Percentiles rank a stretch among this genome's conserved stretches.
These are phyloP conservation scores for Odocoileus hemionus DNA, from an alignment of 2,113 vertebrate species.

Conservation along the genomic window DNA sequence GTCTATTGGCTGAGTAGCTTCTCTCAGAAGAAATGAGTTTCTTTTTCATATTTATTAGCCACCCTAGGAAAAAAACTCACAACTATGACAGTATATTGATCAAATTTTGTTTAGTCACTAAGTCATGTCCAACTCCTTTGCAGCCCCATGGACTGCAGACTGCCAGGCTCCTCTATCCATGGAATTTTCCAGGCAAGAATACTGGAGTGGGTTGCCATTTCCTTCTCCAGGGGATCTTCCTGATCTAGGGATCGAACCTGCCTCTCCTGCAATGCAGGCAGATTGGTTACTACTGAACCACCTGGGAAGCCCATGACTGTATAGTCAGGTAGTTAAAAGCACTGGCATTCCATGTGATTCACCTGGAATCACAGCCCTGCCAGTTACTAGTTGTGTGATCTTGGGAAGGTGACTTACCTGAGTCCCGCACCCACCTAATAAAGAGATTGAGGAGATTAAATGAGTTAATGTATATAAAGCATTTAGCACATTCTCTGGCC, in stretches of 20 bases:
- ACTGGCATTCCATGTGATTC: too few species aligned
- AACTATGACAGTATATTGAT: background rate
- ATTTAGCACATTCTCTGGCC: background rate
- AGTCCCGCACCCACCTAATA: background rate
- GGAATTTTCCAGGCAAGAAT: background rate
- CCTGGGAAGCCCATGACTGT: background rate
- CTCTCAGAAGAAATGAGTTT: background rate
- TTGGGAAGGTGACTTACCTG: background rate
- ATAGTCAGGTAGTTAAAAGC: background rate
- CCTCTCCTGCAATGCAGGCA: background rate
- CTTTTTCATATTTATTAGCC: background rate
- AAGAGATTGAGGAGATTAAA: background rate
- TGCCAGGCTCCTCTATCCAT: background rate
- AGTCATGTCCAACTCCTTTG: background rate
- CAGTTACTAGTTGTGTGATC: background rate
- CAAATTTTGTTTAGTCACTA: too few species aligned
- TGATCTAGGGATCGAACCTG: rapidly evolving
- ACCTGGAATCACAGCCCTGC: background rate
- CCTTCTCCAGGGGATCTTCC: background rate
- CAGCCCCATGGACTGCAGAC: background rate
- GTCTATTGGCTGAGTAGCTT: background rate
- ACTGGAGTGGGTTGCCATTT: background rate
- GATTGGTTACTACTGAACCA: background rate
- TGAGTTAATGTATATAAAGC: background rate
- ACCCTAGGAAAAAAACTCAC: background rate